A percentile compares a stretch with the other conserved stretches of the same genome.
Conservation (phyloP, 2,888 invertebrate genomes). For the Notocelia uddmanniana region DNA sequence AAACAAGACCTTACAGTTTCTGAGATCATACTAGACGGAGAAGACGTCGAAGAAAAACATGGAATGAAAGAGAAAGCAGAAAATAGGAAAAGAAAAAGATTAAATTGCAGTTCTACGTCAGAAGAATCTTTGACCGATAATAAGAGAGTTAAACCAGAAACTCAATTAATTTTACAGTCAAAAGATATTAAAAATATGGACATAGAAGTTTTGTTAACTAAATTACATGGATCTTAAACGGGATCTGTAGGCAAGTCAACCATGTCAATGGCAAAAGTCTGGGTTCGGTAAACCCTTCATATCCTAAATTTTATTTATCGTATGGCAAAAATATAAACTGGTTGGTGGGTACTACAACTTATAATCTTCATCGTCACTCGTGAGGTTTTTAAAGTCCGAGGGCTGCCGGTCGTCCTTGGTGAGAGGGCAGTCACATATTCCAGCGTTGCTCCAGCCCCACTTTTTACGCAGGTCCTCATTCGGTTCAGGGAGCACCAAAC, state of each 20-base stretch:
- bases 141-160: constrained; percentile 70
- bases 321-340: no score
- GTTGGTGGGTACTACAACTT: no score
- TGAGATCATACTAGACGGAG: constrained; percentile 71
- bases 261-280: not conserved
- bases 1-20: constrained; percentile 60
- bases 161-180: constrained; percentile 69
- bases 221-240: constrained; percentile 75
- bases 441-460: no score
- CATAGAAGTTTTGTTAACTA: constrained; percentile 79
- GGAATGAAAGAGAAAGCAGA: constrained; percentile 56
- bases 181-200: constrained; percentile 78
- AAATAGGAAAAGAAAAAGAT: constrained; percentile 70
- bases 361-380: no score
- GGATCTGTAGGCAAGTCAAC: not conserved
- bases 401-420: no score
- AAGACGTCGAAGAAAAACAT: constrained; percentile 57
- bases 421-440: no score
- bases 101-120: constrained; percentile 58
- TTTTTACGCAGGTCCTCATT: no score
- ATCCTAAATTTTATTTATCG: no score
- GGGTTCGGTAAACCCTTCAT: not conserved
- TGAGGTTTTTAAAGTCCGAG: no score
- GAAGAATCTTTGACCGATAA: constrained; percentile 64
- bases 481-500: no score